Conservation (phyloP, 2,888 invertebrate species). For the Cephus rjabovi region DNA sequence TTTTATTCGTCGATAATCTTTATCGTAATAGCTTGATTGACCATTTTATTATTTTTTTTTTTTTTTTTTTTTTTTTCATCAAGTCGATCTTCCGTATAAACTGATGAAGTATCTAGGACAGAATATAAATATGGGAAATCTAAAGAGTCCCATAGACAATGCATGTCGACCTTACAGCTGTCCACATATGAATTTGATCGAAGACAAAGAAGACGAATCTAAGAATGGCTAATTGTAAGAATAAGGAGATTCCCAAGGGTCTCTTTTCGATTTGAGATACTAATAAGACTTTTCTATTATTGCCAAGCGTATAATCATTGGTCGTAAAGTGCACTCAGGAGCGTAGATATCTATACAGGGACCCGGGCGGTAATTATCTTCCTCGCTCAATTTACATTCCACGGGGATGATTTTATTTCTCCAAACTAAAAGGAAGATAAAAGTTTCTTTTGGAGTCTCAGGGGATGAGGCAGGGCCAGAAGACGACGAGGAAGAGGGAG, state of each 20-base stretch:
- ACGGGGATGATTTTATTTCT: conserved; percentile 40
- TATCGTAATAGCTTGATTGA: not conserved
- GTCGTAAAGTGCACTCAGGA: conserved; percentile 40
- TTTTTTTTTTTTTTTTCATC: not conserved
- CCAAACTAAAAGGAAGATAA: conserved; percentile 32
- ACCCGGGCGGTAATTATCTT: conserved; percentile 12
- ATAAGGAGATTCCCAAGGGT: conserved; percentile 4
- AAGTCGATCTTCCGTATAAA: not conserved
- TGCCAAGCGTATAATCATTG: conserved; percentile 46
- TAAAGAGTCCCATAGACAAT: too few species aligned
- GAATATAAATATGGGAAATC: not conserved
- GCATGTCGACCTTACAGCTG: too few species aligned
- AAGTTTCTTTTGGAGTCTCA: conserved; percentile 18
- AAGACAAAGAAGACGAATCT: not conserved
- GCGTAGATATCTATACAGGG: conserved; percentile 16
- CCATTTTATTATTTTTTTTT: not conserved
- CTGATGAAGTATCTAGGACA: too few species aligned
- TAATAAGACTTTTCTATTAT: conserved; percentile 40
- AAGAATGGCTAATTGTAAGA: not conserved
- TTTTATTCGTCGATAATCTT: not conserved
- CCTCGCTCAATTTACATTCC: conserved; percentile 38
- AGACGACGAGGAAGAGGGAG: conserved; percentile 25
- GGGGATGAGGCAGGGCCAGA: conserved; percentile 22
- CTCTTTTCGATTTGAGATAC: conserved; percentile 39
- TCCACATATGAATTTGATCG: not conserved